Percentiles rank a stretch among this genome's conserved stretches.
Conservation (phyloP, 2,113 vertebrate species). For the Antechinus flavipes region DNA sequence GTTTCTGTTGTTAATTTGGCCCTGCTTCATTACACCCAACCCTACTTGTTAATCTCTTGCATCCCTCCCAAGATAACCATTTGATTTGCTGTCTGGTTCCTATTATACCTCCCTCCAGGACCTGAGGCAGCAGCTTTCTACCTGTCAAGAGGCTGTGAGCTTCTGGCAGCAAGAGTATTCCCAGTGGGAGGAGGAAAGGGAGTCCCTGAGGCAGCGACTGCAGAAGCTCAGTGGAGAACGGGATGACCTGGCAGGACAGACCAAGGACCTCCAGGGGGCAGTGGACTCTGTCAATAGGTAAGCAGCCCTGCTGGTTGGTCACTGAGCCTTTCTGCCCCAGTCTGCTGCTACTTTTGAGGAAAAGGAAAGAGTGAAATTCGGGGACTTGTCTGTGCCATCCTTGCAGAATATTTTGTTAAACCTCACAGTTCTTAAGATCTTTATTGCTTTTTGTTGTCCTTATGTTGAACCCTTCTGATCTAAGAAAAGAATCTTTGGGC, state of each 20-base stretch:
- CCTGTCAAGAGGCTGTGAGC: slow-evolving; percentile 75
- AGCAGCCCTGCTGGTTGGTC: neutral
- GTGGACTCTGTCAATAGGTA: slow-evolving; percentile 82
- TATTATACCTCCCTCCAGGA: slow-evolving; percentile 71
- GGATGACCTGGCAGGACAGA: slow-evolving; percentile 72
- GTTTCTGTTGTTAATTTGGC: neutral
- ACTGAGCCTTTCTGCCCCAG: fast-evolving
- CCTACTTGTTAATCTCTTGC: neutral
- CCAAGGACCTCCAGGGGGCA: slow-evolving; percentile 77
- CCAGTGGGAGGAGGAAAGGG: slow-evolving; percentile 84
- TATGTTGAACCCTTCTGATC: slow-evolving; percentile 25
- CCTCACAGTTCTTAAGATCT: neutral
- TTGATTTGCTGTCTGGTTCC: neutral
- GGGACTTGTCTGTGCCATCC: neutral
- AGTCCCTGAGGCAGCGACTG: slow-evolving; percentile 84
- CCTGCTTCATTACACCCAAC: neutral
- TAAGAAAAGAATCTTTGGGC: neutral
- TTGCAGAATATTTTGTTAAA: neutral
- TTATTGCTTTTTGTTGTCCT: slow-evolving; percentile 36
- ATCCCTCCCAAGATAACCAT: neutral
- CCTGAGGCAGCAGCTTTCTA: slow-evolving; percentile 81
- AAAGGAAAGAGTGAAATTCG: neutral
- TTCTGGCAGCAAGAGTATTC: slow-evolving; percentile 81
- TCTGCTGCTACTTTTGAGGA: neutral
- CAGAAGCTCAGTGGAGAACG: slow-evolving; percentile 82